Conservation (phyloP, 2,113 vertebrate species). For the Archocentrus centrarchus region DNA sequence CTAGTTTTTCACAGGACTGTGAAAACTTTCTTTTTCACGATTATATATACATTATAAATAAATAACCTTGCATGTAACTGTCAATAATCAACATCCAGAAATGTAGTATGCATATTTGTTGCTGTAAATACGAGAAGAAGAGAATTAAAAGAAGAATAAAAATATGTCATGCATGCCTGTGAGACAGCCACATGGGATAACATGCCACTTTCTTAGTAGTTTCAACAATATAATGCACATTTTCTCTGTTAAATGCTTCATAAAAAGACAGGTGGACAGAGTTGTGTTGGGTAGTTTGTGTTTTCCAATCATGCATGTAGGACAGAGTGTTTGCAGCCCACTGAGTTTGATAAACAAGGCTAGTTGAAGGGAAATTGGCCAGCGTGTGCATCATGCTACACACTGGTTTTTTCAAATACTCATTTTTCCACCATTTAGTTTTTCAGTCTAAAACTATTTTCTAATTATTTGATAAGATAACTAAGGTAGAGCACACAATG, state of each 20-base stretch:
- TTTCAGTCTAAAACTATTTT: neutral
- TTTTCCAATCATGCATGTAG: neutral
- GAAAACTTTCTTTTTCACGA: neutral
- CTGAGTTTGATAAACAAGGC: slow-evolving; percentile 22
- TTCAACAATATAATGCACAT: slow-evolving; percentile 3
- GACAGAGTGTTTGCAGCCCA: slow-evolving; percentile 23
- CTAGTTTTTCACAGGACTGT: neutral
- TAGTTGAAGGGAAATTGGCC: neutral
- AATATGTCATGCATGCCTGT: neutral
- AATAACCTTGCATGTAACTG: neutral
- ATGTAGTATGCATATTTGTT: neutral
- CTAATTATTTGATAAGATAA: neutral
- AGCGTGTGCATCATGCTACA: neutral
- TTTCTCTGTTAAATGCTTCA: neutral
- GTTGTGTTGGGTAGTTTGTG: neutral
- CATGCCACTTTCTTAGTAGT: neutral
- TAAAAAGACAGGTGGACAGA: neutral
- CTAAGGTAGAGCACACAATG: neutral
- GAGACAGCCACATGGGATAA: neutral
- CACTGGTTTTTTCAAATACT: neutral
- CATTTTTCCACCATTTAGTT: neutral
- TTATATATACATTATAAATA: neutral
- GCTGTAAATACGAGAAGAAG: neutral
- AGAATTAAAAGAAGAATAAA: neutral
- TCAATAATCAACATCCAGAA: neutral